These are phyloP conservation scores for Dolichallabes microphthalmus DNA, from an alignment of 2,113 vertebrate species.

Conservation along the genomic window DNA sequence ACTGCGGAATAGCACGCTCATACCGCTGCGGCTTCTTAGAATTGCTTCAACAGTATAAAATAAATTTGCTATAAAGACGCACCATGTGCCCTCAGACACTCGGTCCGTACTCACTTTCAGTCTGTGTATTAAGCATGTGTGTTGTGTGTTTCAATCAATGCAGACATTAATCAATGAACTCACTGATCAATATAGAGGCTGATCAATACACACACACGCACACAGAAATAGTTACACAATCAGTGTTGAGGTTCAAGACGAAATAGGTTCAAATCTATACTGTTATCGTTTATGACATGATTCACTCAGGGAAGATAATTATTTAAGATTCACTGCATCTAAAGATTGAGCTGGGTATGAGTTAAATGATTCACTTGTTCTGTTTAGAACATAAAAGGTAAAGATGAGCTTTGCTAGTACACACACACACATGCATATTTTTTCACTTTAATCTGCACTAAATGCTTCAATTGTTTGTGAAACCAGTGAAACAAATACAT, in stretches of 20 bases:
- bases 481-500: not conserved
- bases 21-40: slow-evolving; percentile 18
- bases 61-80: not conserved
- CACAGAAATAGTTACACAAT: not conserved
- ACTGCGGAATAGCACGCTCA: slow-evolving; percentile 58
- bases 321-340: not conserved
- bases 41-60: not conserved
- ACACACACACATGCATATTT: not conserved
- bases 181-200: not conserved
- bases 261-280: not conserved
- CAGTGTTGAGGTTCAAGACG: not conserved
- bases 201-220: not conserved
- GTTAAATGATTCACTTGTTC: not conserved
- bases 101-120: slow-evolving; percentile 47
- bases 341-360: not conserved
- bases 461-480: not conserved
- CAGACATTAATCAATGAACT: not conserved
- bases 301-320: not conserved
- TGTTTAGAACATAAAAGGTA: not conserved
- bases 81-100: not conserved
- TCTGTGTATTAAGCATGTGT: slow-evolving; percentile 46
- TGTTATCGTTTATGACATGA: not conserved
- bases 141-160: slow-evolving; percentile 2
- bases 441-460: not conserved
- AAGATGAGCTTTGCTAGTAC: not conserved